These are phyloP conservation scores for Montipora sp. DNA, from an alignment of 64 coral and sea anemone genomes.

Conservation along the genomic window DNA sequence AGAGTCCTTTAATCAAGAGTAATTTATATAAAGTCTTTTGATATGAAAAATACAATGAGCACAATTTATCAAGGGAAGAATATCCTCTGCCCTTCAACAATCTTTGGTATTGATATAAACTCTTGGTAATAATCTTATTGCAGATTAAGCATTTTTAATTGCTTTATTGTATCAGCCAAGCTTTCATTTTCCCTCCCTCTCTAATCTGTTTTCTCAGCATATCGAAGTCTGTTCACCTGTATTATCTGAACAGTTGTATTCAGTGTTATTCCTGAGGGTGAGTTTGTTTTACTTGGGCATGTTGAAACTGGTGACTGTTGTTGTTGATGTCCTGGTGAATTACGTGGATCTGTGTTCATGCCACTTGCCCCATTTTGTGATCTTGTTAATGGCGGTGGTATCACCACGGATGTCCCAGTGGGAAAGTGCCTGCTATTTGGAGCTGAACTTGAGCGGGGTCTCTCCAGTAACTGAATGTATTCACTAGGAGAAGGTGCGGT, in stretches of 20 bases:
- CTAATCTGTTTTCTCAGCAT: too few species aligned
- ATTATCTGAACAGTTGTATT: slow-evolving; percentile 96
- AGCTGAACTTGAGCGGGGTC: slow-evolving; percentile 86
- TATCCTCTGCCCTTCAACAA: too few species aligned
- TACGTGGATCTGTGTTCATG: slow-evolving; percentile 54
- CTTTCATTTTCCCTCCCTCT: background rate
- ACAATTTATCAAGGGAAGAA: too few species aligned
- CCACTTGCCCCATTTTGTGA: slow-evolving; percentile 67
- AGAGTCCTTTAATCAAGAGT: too few species aligned
- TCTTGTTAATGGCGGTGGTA: slow-evolving; percentile 80
- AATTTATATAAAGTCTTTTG: too few species aligned
- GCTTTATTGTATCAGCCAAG: background rate
- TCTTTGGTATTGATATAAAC: too few species aligned
- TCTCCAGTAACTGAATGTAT: slow-evolving; percentile 80
- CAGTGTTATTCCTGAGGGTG: slow-evolving; percentile 83
- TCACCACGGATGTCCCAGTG: slow-evolving; percentile 63
- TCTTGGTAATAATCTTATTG: too few species aligned
- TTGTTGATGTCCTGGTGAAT: slow-evolving; percentile 53
- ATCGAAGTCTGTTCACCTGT: slow-evolving; percentile 46
- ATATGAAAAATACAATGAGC: too few species aligned
- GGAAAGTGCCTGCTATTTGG: slow-evolving; percentile 71
- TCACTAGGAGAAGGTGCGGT: slow-evolving; percentile 70
- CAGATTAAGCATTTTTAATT: too few species aligned
- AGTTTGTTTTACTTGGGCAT: slow-evolving; percentile 74
- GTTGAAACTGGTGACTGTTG: slow-evolving; percentile 87